Base-by-base conservation (phyloP, 2,888 invertebrate genomes). In the Linyphia triangularis region DNA sequence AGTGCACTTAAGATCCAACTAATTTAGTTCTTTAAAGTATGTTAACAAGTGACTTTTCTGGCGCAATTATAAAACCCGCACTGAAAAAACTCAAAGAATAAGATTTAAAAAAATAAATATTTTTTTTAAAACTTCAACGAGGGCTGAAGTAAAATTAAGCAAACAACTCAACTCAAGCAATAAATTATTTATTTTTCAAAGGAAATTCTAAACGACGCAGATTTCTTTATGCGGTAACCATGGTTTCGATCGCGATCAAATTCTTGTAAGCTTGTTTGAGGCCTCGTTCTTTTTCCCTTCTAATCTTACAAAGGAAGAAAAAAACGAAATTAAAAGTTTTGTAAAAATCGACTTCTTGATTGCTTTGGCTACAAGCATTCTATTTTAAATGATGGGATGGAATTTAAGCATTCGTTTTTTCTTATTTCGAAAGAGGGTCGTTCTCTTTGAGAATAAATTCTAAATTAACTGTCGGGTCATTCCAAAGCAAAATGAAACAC, bases 81-180 rank as follows among this genome's bases (percentile, higher is more conserved):
- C 24, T n/a, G 19, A 7, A 57, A 26, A 59, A 73, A 9, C 16
- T 40, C 40, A 51, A n/a, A 51, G 51, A 51, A 1, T 10, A 19
- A 24, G 7, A 7, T 63, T 22, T 63, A 40, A 69, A 69, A 69
- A 70, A 70, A 69, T 19, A 22, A 40, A 22, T 10, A 33, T 13
- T 40, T 40, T 70, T 40, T 40, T 40, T 70, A 24, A 40, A 59
- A n/a, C 37, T 63, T 16, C 22, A 24, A 13, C 10, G 6, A 26
- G 22, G 16, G 3, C 26, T 57, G 30, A 57, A 57, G 57, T 26
- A 81, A 67, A 81, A 69, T 81, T 69, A 51, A 69, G 59, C 69
- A 81, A 81, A 69, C 81, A 81, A 69, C n/a, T 81, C 59, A 6
- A 33, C 3, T 24, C 81, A 51, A n/a, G 81, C 81, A 81, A 81